phyloP scores from a whole-genome alignment of 2,113 vertebrate genomes.

The Ammodytes dubius region DNA sequence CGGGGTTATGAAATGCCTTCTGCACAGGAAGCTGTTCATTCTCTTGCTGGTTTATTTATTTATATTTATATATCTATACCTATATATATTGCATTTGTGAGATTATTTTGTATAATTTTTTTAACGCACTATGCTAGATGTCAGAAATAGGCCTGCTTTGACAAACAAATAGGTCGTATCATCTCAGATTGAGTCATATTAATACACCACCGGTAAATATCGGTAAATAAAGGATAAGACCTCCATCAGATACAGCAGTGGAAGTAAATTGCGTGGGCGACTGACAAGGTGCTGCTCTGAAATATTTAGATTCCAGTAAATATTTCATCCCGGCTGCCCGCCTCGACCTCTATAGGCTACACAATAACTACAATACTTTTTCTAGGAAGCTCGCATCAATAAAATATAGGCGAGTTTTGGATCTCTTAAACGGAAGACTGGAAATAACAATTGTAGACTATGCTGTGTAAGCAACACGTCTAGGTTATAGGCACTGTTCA shows the following conservation, averaged over 20 bases:
- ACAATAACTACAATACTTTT: slow-evolving; percentile 58
- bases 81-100: too few relatives aligned
- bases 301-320: slow-evolving; percentile 77
- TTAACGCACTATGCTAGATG: background rate
- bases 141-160: background rate
- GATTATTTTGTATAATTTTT: too few relatives aligned
- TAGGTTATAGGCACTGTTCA: slow-evolving; percentile 39
- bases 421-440: slow-evolving; percentile 73
- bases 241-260: slow-evolving; percentile 39
- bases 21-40: slow-evolving; percentile 88
- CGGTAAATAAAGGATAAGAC: slow-evolving; percentile 72
- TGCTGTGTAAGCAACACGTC: slow-evolving; percentile 67
- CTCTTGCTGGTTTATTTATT: slow-evolving; percentile 73
- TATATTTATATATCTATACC: too few relatives aligned
- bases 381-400: slow-evolving; percentile 67
- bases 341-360: slow-evolving; percentile 63
- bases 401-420: slow-evolving; percentile 67
- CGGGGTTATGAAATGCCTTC: slow-evolving; percentile 88
- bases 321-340: slow-evolving; percentile 73
- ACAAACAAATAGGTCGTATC: background rate
- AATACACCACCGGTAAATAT: slow-evolving; percentile 55
- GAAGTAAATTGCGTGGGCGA: slow-evolving; percentile 54
- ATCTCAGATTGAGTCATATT: slow-evolving; percentile 44
- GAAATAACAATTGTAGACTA: slow-evolving; percentile 71
- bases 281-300: slow-evolving; percentile 73